Evolutionary conservation across 2,797 vertebrate species (phyloP).

Genomic region (Valencia hispanica): DNA sequence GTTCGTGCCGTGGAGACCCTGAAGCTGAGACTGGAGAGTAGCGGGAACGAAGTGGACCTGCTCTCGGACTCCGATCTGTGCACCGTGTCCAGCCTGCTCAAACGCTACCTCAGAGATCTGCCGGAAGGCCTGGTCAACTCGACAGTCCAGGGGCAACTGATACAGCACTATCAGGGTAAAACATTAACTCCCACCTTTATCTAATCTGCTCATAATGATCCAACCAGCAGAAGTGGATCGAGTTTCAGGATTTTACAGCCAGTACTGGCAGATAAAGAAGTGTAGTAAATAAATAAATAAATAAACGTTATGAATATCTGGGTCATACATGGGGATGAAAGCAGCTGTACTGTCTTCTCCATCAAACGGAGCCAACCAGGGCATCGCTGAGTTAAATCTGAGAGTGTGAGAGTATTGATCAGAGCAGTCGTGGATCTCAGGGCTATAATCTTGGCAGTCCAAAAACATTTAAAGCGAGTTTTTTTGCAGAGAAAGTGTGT

Average conservation of each 20-base stretch:
- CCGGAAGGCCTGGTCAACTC: conserved; percentile 86
- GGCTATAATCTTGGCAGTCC: conserved; percentile 16
- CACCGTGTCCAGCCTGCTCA: conserved; percentile 90
- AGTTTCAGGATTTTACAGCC: conserved; percentile 5
- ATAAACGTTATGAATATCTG: conserved; percentile 6
- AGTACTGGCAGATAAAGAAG: conserved; percentile 5
- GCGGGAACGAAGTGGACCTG: conserved; percentile 82
- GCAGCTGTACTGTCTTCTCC: conserved; percentile 10
- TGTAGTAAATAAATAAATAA: conserved; percentile 15
- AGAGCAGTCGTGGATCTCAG: conserved; percentile 13
- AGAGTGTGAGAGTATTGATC: background rate
- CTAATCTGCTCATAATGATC: background rate
- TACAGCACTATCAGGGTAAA: conserved; percentile 86
- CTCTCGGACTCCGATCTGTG: conserved; percentile 80
- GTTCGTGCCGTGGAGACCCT: conserved; percentile 86
- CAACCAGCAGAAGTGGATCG: background rate
- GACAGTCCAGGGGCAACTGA: conserved; percentile 81
- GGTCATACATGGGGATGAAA: conserved; percentile 31
- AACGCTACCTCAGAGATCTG: conserved; percentile 90
- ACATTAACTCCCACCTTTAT: background rate
- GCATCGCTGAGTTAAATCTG: background rate
- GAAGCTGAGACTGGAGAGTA: conserved; percentile 83
- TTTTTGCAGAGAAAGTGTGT: conserved; percentile 27
- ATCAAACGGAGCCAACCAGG: conserved; percentile 9
- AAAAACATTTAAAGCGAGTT: conserved; percentile 28